Evolutionary conservation across 2,797 vertebrate species (phyloP).

Genomic region (Pantherophis alleghaniensis): DNA sequence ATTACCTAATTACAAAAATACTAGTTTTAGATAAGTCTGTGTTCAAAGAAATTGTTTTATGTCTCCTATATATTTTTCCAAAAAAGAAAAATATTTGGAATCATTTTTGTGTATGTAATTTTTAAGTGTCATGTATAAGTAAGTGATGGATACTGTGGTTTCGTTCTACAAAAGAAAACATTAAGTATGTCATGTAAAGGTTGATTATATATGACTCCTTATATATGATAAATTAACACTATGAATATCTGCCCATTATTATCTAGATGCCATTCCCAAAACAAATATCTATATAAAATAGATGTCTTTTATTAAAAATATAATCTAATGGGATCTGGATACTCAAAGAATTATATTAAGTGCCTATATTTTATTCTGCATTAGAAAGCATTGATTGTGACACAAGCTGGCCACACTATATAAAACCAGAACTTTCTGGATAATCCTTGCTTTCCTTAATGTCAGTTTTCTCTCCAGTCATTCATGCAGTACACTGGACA

Average conservation of each 20-base stretch:
- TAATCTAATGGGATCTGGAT: neutral
- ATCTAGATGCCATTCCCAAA: neutral
- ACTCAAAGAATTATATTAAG: neutral
- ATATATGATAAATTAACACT: neutral
- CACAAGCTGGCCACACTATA: too few relatives aligned
- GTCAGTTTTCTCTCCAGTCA: neutral
- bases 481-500: neutral
- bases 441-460: neutral
- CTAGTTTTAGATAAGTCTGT: neutral
- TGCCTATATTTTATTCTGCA: neutral
- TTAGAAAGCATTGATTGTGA: neutral
- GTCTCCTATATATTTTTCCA: too few relatives aligned
- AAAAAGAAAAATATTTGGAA: neutral
- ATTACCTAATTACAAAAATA: constrained; percentile 26
- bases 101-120: neutral
- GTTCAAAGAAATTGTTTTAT: constrained; percentile 9
- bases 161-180: neutral
- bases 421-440: neutral
- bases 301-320: neutral
- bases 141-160: neutral
- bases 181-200: neutral
- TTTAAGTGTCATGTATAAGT: neutral
- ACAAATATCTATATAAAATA: too few relatives aligned
- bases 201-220: neutral
- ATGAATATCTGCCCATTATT: neutral